phyloP scores from a whole-genome alignment of 23 tunicate genomes.

The Corella eumyota region DNA sequence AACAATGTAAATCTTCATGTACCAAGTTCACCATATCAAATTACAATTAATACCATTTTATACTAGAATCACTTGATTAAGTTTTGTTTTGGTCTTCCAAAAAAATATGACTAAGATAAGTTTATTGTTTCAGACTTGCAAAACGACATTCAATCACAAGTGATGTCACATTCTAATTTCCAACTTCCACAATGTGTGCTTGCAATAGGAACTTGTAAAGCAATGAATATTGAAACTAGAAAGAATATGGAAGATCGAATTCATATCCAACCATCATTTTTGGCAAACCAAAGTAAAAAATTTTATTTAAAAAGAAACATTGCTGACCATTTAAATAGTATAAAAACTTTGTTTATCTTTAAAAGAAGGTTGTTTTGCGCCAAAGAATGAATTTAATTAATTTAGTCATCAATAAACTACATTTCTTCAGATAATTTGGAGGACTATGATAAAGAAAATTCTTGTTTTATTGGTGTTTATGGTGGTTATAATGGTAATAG shows the following conservation, averaged over 20 bases:
- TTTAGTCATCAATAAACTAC: no score
- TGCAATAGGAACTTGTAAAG: conserved; percentile 27
- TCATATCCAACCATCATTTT: conserved; percentile 8
- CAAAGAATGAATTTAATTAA: no score
- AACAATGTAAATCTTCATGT: not conserved
- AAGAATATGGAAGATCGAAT: conserved; percentile 55
- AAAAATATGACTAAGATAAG: not conserved
- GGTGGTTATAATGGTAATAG: conserved; percentile 54
- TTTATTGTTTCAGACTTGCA: conserved; percentile 10
- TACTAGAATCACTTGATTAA: no score
- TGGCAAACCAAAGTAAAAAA: no score
- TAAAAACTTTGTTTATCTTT: no score
- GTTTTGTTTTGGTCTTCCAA: not conserved
- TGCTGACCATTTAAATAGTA: no score
- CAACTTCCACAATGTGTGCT: conserved; percentile 20
- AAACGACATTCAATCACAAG: conserved; percentile 27
- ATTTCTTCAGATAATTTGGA: no score
- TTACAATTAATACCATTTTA: no score
- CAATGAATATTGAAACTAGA: conserved; percentile 44
- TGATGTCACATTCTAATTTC: no score
- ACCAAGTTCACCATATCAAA: no score
- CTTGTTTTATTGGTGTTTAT: conserved; percentile 62
- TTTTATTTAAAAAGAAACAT: no score
- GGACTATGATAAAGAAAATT: not conserved
- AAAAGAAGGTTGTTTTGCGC: no score